These are phyloP conservation scores for Branchipolynoe longqiensis DNA, from an alignment of 2,888 invertebrate species.

Conservation along the genomic window DNA sequence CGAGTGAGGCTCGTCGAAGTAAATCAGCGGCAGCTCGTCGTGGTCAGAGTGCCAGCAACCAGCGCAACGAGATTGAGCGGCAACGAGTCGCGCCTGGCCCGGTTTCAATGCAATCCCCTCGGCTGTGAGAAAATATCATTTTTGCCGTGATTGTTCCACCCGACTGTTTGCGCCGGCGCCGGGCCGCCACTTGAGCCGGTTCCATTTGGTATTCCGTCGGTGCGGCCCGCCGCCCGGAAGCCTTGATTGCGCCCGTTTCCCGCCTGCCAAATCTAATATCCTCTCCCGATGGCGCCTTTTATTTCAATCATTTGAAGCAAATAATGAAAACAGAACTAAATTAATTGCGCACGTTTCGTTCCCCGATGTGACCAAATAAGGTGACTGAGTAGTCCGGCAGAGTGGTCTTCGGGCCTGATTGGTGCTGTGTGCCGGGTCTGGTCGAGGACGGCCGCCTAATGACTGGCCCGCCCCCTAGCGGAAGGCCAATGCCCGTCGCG, in stretches of 20 bases:
- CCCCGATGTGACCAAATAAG: slow-evolving; percentile 20
- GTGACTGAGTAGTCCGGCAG: no score
- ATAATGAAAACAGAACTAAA: slow-evolving; percentile 58
- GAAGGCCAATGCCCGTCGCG: neutral
- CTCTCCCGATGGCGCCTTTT: slow-evolving; percentile 58
- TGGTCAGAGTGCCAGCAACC: neutral
- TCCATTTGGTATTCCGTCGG: slow-evolving; percentile 57
- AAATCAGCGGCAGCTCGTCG: slow-evolving; percentile 46
- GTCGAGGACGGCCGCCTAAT: no score
- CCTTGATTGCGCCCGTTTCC: slow-evolving; percentile 57
- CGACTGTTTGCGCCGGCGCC: slow-evolving; percentile 17
- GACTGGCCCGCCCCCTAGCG: no score
- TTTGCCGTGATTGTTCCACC: slow-evolving; percentile 58
- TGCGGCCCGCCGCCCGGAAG: neutral
- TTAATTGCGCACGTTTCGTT: slow-evolving; percentile 48
- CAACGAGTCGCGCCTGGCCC: slow-evolving; percentile 44
- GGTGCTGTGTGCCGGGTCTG: no score
- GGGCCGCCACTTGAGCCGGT: neutral
- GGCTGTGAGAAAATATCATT: slow-evolving; percentile 58
- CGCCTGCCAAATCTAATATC: slow-evolving; percentile 56
- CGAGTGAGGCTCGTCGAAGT: slow-evolving; percentile 48
- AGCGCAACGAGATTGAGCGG: slow-evolving; percentile 19
- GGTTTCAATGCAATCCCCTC: neutral
- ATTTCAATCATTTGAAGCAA: slow-evolving; percentile 62
- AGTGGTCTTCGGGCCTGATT: neutral